phyloP scores from a whole-genome alignment of 2,113 vertebrate species.

The Odontesthes bonariensis region DNA sequence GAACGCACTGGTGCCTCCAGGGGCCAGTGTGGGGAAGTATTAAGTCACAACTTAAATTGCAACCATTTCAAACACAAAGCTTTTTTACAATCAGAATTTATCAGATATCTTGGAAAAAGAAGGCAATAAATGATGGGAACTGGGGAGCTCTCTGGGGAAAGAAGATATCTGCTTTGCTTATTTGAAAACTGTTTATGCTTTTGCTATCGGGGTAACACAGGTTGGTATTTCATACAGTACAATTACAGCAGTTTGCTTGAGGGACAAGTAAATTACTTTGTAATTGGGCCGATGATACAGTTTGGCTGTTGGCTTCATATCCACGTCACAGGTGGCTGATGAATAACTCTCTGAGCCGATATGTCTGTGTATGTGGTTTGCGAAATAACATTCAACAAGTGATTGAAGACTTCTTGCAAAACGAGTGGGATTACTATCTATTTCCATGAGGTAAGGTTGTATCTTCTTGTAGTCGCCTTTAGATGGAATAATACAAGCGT shows the following conservation, averaged over 20 bases:
- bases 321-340: slow-evolving; percentile 52
- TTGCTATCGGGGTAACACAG: slow-evolving; percentile 9
- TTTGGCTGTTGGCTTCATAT: slow-evolving; percentile 28
- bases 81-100: slow-evolving; percentile 16
- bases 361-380: background rate
- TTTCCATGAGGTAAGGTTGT: slow-evolving; percentile 33
- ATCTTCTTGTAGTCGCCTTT: slow-evolving; percentile 21
- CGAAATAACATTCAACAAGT: slow-evolving; percentile 30
- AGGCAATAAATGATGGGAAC: slow-evolving; percentile 7
- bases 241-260: slow-evolving; percentile 47
- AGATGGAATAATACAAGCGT: background rate
- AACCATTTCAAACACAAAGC: background rate
- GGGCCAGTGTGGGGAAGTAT: background rate
- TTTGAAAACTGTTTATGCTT: slow-evolving; percentile 24
- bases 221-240: slow-evolving; percentile 30
- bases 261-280: slow-evolving; percentile 56
- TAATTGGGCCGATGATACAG: slow-evolving; percentile 65
- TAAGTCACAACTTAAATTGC: slow-evolving; percentile 1
- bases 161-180: slow-evolving; percentile 10
- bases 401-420: slow-evolving; percentile 5
- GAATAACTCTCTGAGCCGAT: slow-evolving; percentile 41
- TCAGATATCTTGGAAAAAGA: slow-evolving; percentile 21
- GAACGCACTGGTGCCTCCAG: background rate
- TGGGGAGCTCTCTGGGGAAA: slow-evolving; percentile 1
- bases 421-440: background rate